phyloP scores from a whole-genome alignment of 64 coral and sea anemone genomes.

The Trachythela sp. region DNA sequence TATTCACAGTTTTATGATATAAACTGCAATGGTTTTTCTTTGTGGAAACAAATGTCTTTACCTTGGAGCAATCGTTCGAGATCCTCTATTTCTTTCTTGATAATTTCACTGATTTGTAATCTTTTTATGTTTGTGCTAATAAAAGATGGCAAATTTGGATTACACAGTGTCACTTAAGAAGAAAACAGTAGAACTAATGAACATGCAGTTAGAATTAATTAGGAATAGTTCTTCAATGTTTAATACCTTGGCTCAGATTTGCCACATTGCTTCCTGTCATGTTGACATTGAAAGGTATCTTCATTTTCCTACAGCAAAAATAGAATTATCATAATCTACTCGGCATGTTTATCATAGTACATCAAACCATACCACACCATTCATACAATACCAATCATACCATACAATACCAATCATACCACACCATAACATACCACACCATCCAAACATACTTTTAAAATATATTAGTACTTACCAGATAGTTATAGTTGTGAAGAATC shows the following conservation, averaged over 20 bases:
- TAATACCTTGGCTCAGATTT: not conserved
- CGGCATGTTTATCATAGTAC: no score
- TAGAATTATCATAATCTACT: not conserved
- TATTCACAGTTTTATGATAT: no score
- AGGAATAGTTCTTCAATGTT: not conserved
- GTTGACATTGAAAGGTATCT: not conserved
- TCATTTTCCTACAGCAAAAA: not conserved
- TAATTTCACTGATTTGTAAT: not conserved
- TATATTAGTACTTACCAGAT: not conserved
- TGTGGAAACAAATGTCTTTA: not conserved
- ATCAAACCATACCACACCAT: no score
- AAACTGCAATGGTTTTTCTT: no score
- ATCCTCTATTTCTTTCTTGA: not conserved
- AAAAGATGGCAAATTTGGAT: not conserved
- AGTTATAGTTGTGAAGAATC: not conserved
- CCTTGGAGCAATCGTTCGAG: not conserved
- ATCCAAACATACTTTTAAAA: no score
- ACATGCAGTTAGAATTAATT: no score
- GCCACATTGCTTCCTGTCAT: not conserved
- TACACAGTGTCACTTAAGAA: no score
- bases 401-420: no score
- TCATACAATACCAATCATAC: no score
- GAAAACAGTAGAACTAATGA: no score
- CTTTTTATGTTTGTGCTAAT: not conserved
- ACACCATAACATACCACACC: no score